Evolutionary conservation across 2,888 invertebrate genomes (phyloP).

Genomic region (Orthosia gothica): DNA sequence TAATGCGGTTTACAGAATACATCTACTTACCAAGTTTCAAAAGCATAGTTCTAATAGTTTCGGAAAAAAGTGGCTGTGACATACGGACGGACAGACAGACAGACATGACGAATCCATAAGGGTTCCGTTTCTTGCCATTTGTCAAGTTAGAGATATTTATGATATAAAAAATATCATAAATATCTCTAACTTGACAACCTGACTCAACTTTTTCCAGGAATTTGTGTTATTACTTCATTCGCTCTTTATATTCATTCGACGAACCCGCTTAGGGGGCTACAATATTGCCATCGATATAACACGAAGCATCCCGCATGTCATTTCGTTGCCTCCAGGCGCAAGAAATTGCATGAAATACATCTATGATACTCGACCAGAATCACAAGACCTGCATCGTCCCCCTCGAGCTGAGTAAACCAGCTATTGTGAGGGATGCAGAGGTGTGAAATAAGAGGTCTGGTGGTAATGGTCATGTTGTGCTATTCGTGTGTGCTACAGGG

Average conservation of each 20-base stretch:
- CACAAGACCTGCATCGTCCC: slow-evolving; percentile 65
- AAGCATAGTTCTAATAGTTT: too few species aligned
- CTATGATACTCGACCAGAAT: slow-evolving; percentile 76
- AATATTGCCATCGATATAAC: slow-evolving; percentile 85
- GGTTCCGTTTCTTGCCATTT: too few species aligned
- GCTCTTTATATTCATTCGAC: slow-evolving; percentile 74
- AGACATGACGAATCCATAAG: too few species aligned
- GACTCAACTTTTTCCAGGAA: slow-evolving; percentile 22
- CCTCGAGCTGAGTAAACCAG: slow-evolving; percentile 35
- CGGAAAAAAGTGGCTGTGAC: too few species aligned
- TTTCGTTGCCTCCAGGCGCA: slow-evolving; percentile 86
- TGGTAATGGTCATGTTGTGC: slow-evolving; percentile 72
- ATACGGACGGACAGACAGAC: too few species aligned
- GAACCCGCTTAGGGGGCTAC: slow-evolving; percentile 75
- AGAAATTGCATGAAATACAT: slow-evolving; percentile 89
- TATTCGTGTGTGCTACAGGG: slow-evolving; percentile 81
- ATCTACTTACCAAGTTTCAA: too few species aligned
- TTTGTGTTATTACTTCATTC: slow-evolving; percentile 63
- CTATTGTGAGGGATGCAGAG: slow-evolving; percentile 41
- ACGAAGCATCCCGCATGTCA: slow-evolving; percentile 84
- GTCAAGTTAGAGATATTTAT: too few species aligned
- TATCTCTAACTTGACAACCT: slow-evolving; percentile 13
- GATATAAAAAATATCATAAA: slow-evolving; percentile 20
- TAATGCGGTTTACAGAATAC: too few species aligned
- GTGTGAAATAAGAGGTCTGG: slow-evolving; percentile 68